Base-by-base conservation (phyloP, 2,113 vertebrate species). In the Rhagologus leucostigma region DNA sequence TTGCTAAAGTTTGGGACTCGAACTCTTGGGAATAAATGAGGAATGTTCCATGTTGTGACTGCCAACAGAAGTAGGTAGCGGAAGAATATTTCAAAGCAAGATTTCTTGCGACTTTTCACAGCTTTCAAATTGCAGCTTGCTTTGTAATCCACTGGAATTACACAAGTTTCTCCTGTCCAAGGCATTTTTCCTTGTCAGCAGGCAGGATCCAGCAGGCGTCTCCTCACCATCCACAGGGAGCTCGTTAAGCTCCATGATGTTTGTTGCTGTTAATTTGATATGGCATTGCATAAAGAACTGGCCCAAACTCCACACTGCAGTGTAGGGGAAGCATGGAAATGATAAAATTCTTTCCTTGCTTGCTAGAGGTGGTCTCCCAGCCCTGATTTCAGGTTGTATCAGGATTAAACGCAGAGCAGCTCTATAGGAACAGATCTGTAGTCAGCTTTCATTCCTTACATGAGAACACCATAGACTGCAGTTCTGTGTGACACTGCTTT, bases 251-350 rank as follows among this genome's bases (percentile, higher is more conserved):
- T 65, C 74, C 39, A 3, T 82, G 89, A 50, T 80, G 78, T 69
- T 85, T 85, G 87, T 53, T 84, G 65, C 59, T 90, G 78, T 69
- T 94, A 93, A 91, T 94, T 96, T 85, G 37, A 39, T 55, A 6
- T 69, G 70, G 57, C 87, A 65, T 17, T 59, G 65, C 53, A 39
- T 27, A 71, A 50, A 83, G 52, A 65, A 44, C 76, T 87, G 67
- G 67, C 71, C 74, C 47, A 12, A 65, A 91, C 74, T 93, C 89
- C 82, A 35, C 62, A 10, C 23, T 73, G 53, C 49, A n/a, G 42
- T 26, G 46, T 6, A 55, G 47, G n/a, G 30, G 41, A 42, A 91
- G n/a, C 33, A 39, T 35, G 69, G 35, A 86, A 57, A 87, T 52
- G 35, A 60, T 10, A 5, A 44, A 67, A 60, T 37, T 32, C 39